These are phyloP conservation scores for Pseudopipra pipra DNA, from an alignment of 2,113 vertebrate genomes.

Conservation along the genomic window DNA sequence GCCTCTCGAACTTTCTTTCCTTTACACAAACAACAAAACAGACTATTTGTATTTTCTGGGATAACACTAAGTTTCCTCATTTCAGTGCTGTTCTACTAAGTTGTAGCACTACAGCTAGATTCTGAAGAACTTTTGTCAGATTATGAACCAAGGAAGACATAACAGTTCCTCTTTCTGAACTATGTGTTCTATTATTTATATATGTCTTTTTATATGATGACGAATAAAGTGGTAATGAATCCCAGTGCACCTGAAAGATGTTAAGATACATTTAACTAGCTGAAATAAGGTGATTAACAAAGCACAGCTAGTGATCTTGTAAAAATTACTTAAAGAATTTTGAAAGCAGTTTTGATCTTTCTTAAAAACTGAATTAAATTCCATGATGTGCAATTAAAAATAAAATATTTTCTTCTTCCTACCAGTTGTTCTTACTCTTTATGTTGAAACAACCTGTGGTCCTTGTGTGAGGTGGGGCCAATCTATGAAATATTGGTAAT, in stretches of 20 bases:
- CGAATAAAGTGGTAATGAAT: background rate
- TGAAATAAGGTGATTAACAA: background rate
- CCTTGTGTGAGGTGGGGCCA: background rate
- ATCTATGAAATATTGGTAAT: background rate
- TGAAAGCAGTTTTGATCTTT: background rate
- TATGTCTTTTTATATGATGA: background rate
- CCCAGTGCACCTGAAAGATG: background rate
- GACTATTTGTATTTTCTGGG: background rate
- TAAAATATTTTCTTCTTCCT: background rate
- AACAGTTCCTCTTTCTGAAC: background rate
- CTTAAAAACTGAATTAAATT: background rate
- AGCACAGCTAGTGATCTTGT: background rate
- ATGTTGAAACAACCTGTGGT: background rate
- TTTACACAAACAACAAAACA: background rate
- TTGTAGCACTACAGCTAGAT: background rate
- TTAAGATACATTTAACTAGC: background rate
- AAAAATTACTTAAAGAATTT: background rate
- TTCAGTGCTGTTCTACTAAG: background rate
- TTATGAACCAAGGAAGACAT: background rate
- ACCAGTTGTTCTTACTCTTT: background rate
- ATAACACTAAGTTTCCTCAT: background rate
- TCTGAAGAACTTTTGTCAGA: background rate
- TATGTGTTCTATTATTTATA: slow-evolving; percentile 50
- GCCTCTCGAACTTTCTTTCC: background rate
- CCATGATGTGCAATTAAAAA: background rate